A percentile compares a stretch with the other conserved stretches of the same genome.
phyloP scores from a whole-genome alignment of 2,113 vertebrate species.

The Capreolus pygargus region DNA sequence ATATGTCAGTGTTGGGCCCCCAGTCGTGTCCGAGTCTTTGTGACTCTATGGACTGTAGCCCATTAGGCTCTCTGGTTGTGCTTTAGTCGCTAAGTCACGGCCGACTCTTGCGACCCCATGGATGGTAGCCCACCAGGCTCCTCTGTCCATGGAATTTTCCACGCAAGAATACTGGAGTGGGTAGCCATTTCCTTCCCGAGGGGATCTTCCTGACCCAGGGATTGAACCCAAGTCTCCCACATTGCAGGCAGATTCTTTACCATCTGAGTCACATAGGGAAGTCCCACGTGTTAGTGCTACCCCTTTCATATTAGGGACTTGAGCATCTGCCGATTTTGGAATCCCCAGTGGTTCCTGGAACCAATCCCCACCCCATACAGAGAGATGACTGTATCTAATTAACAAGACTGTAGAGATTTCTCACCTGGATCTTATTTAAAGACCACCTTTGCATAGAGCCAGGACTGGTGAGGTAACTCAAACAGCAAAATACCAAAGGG shows the following conservation, averaged over 20 bases:
- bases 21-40: not conserved
- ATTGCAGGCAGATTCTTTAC: not conserved
- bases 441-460: not conserved
- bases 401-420: not conserved
- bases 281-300: not conserved
- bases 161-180: not conserved
- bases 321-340: not conserved
- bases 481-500: not conserved
- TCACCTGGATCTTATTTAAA: not conserved
- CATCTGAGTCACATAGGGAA: too few relatives aligned
- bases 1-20: not conserved
- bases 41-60: not conserved
- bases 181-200: not conserved
- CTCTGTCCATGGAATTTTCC: not conserved
- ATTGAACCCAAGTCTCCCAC: not conserved
- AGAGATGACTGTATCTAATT: not conserved
- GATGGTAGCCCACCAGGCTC: not conserved
- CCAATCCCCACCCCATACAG: not conserved
- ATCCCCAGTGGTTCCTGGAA: not conserved
- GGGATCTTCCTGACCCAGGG: not conserved
- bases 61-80: not conserved
- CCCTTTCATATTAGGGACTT: not conserved
- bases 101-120: not conserved
- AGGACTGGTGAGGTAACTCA: not conserved
- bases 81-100: rapidly evolving